These are phyloP conservation scores for Chymomyza caudatula DNA, from an alignment of 2,888 invertebrate genomes.

Conservation along the genomic window DNA sequence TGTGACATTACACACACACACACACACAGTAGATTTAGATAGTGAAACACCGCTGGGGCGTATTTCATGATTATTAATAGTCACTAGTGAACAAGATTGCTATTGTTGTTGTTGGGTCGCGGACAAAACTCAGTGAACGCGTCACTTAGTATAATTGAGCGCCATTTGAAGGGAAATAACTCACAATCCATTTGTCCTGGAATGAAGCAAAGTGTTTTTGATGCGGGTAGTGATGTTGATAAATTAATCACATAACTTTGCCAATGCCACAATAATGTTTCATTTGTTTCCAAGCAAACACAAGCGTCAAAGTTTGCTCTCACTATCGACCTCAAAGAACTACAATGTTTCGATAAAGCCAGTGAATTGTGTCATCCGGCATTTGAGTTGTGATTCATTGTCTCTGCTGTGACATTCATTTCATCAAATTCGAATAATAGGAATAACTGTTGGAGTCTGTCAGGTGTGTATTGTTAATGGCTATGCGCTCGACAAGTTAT, in stretches of 20 bases:
- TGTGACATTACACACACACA: conserved; percentile 43
- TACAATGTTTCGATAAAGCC: neutral
- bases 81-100: conserved; percentile 10
- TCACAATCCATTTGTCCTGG: conserved; percentile 44
- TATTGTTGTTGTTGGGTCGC: conserved; percentile 16
- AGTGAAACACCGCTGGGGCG: conserved; percentile 28
- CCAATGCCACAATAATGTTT: conserved; percentile 35
- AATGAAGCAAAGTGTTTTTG: conserved; percentile 39
- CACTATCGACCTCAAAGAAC: neutral
- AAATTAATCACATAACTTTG: conserved; percentile 52
- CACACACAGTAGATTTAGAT: conserved; percentile 1
- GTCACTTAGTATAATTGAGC: conserved; percentile 67
- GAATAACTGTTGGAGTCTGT: neutral
- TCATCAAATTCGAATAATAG: neutral
- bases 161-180: conserved; percentile 60
- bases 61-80: conserved; percentile 59
- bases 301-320: neutral
- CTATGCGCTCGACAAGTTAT: neutral
- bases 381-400: neutral
- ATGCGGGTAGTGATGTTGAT: conserved; percentile 55
- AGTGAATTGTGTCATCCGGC: neutral
- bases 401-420: neutral
- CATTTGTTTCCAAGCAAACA: conserved; percentile 27
- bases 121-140: conserved; percentile 15
- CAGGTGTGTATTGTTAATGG: neutral